Percentiles rank a stretch among this genome's conserved stretches.
Conservation (phyloP, 1,140 invertebrate genomes). For the Papilio xuthus region DNA sequence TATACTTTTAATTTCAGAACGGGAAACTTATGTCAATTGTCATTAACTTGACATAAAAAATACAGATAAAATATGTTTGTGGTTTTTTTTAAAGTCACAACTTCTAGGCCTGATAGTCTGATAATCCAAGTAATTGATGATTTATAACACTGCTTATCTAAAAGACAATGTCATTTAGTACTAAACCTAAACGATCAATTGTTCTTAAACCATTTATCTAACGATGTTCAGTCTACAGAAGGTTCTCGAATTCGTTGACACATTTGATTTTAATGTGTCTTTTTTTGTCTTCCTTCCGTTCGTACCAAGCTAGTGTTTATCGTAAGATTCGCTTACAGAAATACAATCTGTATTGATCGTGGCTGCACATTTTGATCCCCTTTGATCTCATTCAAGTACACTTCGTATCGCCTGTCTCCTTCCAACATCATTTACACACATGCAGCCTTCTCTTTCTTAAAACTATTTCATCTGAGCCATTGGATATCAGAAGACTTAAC, state of each 20-base stretch:
- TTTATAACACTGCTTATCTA: background rate
- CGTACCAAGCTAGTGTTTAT: background rate
- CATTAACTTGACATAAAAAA: background rate
- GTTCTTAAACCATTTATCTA: slow-evolving; percentile 18
- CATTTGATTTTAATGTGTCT: slow-evolving; percentile 7
- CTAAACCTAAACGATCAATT: slow-evolving; percentile 27
- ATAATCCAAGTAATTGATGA: no score
- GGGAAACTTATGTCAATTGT: background rate
- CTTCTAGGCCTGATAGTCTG: no score
- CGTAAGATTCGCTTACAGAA: slow-evolving; percentile 32
- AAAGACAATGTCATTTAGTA: background rate
- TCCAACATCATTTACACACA: slow-evolving; percentile 11
- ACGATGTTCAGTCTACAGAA: background rate
- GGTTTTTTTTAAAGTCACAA: background rate
- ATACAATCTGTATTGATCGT: slow-evolving; percentile 37
- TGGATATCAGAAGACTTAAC: background rate
- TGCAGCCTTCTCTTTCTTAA: slow-evolving; percentile 22
- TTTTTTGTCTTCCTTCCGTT: slow-evolving; percentile 3
- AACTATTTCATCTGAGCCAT: background rate
- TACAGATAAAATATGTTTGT: background rate
- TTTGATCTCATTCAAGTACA: slow-evolving; percentile 35
- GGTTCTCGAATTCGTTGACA: slow-evolving; percentile 15
- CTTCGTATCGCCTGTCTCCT: background rate
- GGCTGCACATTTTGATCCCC: slow-evolving; percentile 31
- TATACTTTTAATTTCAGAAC: background rate